These are phyloP conservation scores for Chloropsis hardwickii DNA, from an alignment of 2,113 vertebrate genomes.

Conservation along the genomic window DNA sequence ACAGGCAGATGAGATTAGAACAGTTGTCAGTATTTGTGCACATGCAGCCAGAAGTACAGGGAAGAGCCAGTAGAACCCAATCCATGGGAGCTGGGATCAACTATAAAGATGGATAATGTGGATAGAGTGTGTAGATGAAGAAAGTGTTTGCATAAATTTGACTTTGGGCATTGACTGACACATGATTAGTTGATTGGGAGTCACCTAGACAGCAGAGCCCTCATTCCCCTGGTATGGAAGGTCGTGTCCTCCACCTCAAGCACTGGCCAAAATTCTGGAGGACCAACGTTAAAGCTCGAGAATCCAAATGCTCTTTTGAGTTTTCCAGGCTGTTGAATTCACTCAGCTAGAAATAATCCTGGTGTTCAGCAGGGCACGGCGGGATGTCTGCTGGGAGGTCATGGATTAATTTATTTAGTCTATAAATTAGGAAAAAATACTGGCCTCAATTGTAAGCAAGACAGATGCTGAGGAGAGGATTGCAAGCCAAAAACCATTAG, in stretches of 20 bases:
- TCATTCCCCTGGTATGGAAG: neutral
- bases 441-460: neutral
- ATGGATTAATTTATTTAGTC: conserved; percentile 27
- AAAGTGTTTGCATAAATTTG: neutral
- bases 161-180: neutral
- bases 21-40: neutral
- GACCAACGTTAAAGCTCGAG: neutral
- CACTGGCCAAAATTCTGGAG: neutral
- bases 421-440: conserved; percentile 33
- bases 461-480: conserved; percentile 11
- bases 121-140: neutral
- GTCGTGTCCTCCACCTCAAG: neutral
- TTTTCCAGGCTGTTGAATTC: conserved; percentile 11
- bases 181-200: neutral
- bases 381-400: neutral
- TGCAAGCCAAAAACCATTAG: conserved; percentile 35
- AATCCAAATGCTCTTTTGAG: neutral
- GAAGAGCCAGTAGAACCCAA: neutral
- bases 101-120: neutral
- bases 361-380: neutral
- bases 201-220: neutral
- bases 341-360: conserved; percentile 16
- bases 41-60: neutral
- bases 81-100: neutral
- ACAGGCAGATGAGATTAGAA: neutral